Evolutionary conservation across 2,113 vertebrate species (phyloP).

Genomic region (Podilymbus podiceps): DNA sequence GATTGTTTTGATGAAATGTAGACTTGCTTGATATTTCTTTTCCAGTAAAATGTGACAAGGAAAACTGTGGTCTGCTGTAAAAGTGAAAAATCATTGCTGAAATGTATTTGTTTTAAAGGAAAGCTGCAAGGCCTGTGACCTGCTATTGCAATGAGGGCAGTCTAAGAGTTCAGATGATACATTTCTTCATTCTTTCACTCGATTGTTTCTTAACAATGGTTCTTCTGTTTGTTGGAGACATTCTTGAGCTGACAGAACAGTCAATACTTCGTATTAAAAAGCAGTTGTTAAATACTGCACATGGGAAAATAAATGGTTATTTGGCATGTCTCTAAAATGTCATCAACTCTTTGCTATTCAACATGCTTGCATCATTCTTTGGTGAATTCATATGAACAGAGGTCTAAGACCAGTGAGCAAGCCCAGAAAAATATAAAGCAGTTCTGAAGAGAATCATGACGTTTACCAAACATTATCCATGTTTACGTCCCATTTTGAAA

Average conservation of each 20-base stretch:
- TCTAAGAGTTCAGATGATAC: neutral
- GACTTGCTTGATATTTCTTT: neutral
- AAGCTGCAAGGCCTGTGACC: neutral
- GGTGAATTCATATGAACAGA: neutral
- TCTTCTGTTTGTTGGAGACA: neutral
- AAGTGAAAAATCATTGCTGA: neutral
- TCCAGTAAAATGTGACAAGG: neutral
- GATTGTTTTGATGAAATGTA: neutral
- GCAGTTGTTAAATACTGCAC: neutral
- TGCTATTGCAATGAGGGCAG: neutral
- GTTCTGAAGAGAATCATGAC: neutral
- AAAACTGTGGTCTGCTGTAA: neutral
- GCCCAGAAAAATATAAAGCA: neutral
- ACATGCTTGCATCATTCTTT: neutral
- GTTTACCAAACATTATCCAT: neutral
- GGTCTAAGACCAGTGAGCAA: neutral
- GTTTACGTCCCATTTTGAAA: neutral
- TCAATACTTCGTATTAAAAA: neutral
- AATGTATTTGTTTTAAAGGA: neutral
- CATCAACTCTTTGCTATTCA: neutral
- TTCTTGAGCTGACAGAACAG: neutral
- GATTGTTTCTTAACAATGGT: constrained; percentile 1
- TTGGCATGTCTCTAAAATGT: neutral
- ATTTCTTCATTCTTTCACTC: constrained; percentile 16
- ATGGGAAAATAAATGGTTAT: neutral